Conservation (phyloP, 2,113 vertebrate genomes). For the Dromiciops gliroides region DNA sequence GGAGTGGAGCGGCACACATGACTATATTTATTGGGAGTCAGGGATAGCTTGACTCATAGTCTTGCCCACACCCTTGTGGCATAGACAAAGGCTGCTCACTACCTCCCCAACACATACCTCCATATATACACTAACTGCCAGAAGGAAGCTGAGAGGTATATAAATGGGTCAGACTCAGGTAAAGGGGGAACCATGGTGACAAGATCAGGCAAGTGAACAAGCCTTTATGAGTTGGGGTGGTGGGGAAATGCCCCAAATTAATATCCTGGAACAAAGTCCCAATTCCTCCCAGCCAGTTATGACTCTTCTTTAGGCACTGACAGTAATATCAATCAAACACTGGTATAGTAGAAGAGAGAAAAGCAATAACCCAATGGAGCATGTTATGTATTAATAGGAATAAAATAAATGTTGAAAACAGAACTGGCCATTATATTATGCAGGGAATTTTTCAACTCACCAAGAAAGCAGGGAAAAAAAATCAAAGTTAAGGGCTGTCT, state of each 20-base stretch:
- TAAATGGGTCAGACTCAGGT: not conserved
- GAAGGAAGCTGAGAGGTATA: not conserved
- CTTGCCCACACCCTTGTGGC: not conserved
- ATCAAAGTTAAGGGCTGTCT: conserved; percentile 34
- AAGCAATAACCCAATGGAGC: not conserved
- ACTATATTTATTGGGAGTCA: not conserved
- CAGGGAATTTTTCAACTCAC: conserved; percentile 50
- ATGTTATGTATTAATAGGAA: conserved; percentile 17
- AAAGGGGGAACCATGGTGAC: not conserved
- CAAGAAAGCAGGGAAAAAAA: conserved; percentile 41
- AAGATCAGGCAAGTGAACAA: not conserved
- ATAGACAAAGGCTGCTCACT: not conserved
- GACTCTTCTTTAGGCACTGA: not conserved
- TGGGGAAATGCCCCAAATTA: not conserved
- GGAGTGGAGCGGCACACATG: not conserved
- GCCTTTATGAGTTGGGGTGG: not conserved
- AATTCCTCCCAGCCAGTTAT: not conserved
- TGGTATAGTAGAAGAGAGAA: not conserved
- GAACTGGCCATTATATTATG: conserved; percentile 35
- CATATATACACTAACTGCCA: not conserved
- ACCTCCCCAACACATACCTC: not conserved
- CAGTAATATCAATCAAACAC: not conserved
- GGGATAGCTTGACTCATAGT: not conserved
- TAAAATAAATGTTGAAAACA: conserved; percentile 45
- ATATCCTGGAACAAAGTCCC: not conserved